phyloP scores from a whole-genome alignment of 2,888 invertebrate species.

The Tetheella fluctuosa region DNA sequence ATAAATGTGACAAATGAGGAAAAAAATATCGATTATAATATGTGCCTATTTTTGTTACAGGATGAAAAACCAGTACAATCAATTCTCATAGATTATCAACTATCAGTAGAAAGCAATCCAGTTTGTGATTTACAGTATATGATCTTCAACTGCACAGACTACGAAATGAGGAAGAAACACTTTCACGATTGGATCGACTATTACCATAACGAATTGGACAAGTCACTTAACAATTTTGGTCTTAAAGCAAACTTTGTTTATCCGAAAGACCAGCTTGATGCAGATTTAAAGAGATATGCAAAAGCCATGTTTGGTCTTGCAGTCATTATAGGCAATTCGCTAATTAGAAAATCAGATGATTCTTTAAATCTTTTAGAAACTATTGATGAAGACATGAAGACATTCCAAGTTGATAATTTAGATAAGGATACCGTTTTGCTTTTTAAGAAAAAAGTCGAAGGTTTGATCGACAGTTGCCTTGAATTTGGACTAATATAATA shows the following conservation, averaged over 20 bases:
- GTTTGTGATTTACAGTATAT: constrained; percentile 40
- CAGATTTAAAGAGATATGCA: constrained; percentile 41
- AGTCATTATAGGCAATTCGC: constrained; percentile 22
- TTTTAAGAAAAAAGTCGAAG: constrained; percentile 30
- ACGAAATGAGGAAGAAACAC: constrained; percentile 34
- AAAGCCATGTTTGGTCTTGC: constrained; percentile 26
- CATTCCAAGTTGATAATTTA: constrained; percentile 10
- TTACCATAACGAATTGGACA: constrained; percentile 39
- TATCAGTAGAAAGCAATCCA: constrained; percentile 36
- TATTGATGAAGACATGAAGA: constrained; percentile 12
- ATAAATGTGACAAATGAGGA: too few relatives aligned
- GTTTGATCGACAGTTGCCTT: constrained; percentile 28
- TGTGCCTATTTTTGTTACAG: constrained; percentile 35
- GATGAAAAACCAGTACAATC: constrained; percentile 28
- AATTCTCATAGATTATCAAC: constrained; percentile 50
- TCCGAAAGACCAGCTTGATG: constrained; percentile 41
- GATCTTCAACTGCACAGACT: constrained; percentile 46
- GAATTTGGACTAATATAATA: constrained; percentile 31
- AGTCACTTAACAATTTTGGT: constrained; percentile 32
- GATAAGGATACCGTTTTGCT: constrained; percentile 13
- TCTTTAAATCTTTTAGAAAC: constrained; percentile 26
- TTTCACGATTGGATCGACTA: constrained; percentile 44
- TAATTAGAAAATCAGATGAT: constrained; percentile 33
- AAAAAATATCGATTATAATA: too few relatives aligned
- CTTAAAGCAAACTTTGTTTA: constrained; percentile 39